Evolutionary conservation across 2,113 vertebrate genomes (phyloP), one percentile per base, ranked within the genome.

Genomic region (Ammodytes marinus): DNA sequence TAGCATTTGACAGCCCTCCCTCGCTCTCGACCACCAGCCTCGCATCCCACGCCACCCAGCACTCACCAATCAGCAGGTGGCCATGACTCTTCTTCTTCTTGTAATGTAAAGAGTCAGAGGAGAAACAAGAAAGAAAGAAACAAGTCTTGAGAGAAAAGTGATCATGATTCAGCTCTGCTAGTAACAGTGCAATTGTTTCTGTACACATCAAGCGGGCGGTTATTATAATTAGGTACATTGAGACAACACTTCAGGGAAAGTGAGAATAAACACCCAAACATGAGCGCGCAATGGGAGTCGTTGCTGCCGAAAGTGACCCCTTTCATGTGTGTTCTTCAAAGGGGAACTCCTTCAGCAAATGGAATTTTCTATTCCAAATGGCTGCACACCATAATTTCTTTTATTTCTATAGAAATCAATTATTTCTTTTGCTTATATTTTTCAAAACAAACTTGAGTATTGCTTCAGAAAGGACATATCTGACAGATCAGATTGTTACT

Each of bases 81-180:
- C 90, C 69, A 1, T 77, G 79, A 82, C 79, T 86, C 74, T 46
- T 87, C 69, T 54, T 58, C 72, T 93, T 92, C 84, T 85, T 87
- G 86, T 90, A 87, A 90, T 87, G 86, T 90, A 87, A 90, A 85
- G 53, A 83, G 40, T 82, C 59, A 43, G 47, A 79, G 61, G 67
- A 78, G 74, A 52, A 46, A 19, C 37, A 77, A 53, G 8, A 35
- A 11, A 39, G 2, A 37, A 2, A 67, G 65, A 68, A 75, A 68
- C 19, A 6, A 5, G 54, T 43, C 15, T 7, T 50, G 63, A 74
- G 37, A 64, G 53, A 52, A 68, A 65, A 87, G 84, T 54, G 84
- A 73, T 79, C 17, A 58, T 93, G 92, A 93, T 92, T 93, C 93
- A 93, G 91, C 92, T 76, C 68, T 92, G 88, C 87, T 83, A 72